phyloP scores from a whole-genome alignment of 1,140 invertebrate species.

The Dufourea novaeangliae region DNA sequence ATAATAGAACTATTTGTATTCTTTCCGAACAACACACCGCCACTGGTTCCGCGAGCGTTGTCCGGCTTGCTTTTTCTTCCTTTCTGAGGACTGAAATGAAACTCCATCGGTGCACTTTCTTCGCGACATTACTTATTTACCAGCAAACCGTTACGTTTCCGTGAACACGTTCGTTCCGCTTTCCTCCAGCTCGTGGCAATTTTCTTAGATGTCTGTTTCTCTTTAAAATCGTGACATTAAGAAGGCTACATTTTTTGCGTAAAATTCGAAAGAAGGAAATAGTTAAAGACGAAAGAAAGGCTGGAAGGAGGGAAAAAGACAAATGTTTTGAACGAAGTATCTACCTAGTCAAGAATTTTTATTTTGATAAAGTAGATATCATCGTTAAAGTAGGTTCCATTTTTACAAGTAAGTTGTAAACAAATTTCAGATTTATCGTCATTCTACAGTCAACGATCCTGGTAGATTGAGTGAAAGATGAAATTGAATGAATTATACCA shows the following conservation, averaged over 20 bases:
- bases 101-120: conserved; percentile 5
- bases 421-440: neutral
- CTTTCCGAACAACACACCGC: conserved; percentile 23
- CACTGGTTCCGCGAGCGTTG: neutral
- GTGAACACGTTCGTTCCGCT: conserved; percentile 4
- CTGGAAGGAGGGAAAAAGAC: too few species aligned
- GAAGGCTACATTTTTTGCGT: neutral
- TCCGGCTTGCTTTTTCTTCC: neutral
- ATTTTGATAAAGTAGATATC: neutral
- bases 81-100: neutral
- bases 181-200: neutral
- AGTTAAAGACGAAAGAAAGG: neutral
- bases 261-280: neutral
- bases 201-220: conserved; percentile 1
- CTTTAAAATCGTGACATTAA: neutral
- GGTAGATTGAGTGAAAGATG: too few species aligned
- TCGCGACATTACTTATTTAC: conserved; percentile 32
- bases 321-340: neutral
- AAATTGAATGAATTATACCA: too few species aligned
- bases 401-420: neutral
- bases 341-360: too few species aligned
- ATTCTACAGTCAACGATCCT: neutral
- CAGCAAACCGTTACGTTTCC: conserved; percentile 1
- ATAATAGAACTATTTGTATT: conserved; percentile 49
- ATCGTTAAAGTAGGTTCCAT: neutral